A percentile compares a stretch with the other conserved stretches of the same genome.
Conservation (phyloP, 2,113 vertebrate species). For the Lanius ludovicianus region DNA sequence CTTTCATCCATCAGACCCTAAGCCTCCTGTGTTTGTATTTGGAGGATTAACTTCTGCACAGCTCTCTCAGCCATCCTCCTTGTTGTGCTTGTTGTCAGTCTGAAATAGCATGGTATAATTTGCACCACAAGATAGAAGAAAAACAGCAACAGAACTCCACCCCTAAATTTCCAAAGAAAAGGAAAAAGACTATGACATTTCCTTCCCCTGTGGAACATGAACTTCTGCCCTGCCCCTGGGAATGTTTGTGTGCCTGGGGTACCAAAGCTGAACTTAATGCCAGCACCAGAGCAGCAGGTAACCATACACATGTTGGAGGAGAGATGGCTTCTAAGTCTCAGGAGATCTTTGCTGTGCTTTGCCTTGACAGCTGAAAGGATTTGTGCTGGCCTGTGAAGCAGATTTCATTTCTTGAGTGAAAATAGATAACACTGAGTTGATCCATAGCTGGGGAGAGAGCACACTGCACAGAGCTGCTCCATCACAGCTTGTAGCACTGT, state of each 20-base stretch:
- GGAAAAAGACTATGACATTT: neutral
- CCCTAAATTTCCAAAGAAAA: neutral
- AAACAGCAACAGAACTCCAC: no score
- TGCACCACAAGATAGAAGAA: neutral
- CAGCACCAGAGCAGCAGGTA: neutral
- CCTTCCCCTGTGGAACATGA: neutral
- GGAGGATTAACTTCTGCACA: neutral
- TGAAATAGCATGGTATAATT: neutral
- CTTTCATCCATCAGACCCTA: neutral
- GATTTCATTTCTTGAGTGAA: neutral
- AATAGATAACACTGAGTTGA: neutral
- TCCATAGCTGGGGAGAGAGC: neutral
- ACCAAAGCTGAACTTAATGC: neutral
- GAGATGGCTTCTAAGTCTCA: neutral
- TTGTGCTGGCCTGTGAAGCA: neutral
- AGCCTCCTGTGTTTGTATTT: neutral
- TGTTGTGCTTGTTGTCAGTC: neutral
- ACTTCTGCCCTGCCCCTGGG: neutral
- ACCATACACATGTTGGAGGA: fast-evolving
- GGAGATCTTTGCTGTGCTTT: neutral
- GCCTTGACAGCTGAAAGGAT: neutral
- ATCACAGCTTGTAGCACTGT: neutral
- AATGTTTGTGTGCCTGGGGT: neutral
- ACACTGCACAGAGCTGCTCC: neutral
- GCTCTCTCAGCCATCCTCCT: neutral